phyloP scores from a whole-genome alignment of 2,113 vertebrate species.

The Holacanthus passer region DNA sequence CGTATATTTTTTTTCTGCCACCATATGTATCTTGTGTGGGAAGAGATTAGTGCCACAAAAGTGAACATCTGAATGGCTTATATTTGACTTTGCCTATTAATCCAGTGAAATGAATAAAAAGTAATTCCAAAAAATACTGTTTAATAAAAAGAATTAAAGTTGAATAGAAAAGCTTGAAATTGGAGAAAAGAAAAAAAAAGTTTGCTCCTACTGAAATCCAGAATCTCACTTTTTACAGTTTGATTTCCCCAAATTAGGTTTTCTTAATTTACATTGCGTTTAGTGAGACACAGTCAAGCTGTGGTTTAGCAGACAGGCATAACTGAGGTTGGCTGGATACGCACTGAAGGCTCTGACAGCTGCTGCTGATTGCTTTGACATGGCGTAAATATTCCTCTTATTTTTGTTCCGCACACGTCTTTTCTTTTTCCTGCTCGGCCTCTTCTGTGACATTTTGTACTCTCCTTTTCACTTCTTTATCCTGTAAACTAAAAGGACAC shows the following conservation, averaged over 20 bases:
- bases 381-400: not conserved
- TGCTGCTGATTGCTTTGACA: conserved; percentile 23
- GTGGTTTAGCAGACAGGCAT: not conserved
- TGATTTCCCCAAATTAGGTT: not conserved
- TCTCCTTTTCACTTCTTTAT: conserved; percentile 1
- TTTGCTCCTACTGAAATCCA: not conserved
- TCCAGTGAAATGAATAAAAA: not conserved
- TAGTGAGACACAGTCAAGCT: not conserved
- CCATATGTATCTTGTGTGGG: too few species aligned
- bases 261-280: not conserved
- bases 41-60: not conserved
- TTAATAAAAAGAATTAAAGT: not conserved
- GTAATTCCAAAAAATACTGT: not conserved
- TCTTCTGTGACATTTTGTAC: not conserved
- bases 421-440: not conserved
- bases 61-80: not conserved
- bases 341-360: not conserved
- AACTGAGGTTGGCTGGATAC: conserved; percentile 1
- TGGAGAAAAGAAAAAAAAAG: not conserved
- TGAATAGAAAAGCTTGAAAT: not conserved
- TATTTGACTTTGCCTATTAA: not conserved
- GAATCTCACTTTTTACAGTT: not conserved
- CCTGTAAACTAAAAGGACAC: conserved; percentile 13
- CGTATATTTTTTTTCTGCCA: not conserved
- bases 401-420: not conserved